A percentile compares a stretch with the other conserved stretches of the same genome.
These are phyloP conservation scores for Andrena bicolor DNA, from an alignment of 2,888 invertebrate species.

Conservation along the genomic window DNA sequence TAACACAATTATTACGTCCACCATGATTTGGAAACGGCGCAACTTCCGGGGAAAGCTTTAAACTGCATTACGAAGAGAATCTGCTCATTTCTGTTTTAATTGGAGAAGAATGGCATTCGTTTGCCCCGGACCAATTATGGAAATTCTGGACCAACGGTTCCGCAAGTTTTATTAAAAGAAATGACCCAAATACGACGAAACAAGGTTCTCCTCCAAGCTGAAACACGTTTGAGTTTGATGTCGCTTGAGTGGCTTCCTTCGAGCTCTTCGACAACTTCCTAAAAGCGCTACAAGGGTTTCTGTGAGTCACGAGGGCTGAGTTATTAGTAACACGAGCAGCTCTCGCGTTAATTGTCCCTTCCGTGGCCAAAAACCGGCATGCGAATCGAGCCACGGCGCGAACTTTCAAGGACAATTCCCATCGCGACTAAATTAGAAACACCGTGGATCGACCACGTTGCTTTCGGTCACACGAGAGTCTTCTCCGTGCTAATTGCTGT, in stretches of 20 bases:
- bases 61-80: too few relatives aligned
- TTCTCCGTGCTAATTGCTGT: neutral
- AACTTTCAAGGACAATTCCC: slow-evolving; percentile 45
- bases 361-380: slow-evolving; percentile 28
- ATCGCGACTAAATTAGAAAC: slow-evolving; percentile 37
- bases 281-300: slow-evolving; percentile 39
- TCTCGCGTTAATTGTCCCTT: slow-evolving; percentile 49
- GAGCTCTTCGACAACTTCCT: slow-evolving; percentile 25
- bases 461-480: slow-evolving; percentile 20
- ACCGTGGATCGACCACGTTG: slow-evolving; percentile 31
- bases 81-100: too few relatives aligned
- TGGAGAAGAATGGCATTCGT: too few relatives aligned
- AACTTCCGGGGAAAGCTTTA: too few relatives aligned
- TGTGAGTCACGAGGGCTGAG: slow-evolving; percentile 24
- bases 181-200: neutral
- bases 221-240: neutral
- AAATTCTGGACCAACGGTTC: neutral
- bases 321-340: slow-evolving; percentile 46
- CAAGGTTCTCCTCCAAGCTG: neutral
- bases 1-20: too few relatives aligned
- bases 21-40: too few relatives aligned
- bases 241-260: slow-evolving; percentile 8
- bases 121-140: neutral
- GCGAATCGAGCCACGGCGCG: slow-evolving; percentile 20
- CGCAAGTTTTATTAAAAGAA: neutral